Evolutionary conservation across 2,113 vertebrate genomes (phyloP), one percentile per base, ranked within the genome.

Genomic region (Lagenorhynchus albirostris): DNA sequence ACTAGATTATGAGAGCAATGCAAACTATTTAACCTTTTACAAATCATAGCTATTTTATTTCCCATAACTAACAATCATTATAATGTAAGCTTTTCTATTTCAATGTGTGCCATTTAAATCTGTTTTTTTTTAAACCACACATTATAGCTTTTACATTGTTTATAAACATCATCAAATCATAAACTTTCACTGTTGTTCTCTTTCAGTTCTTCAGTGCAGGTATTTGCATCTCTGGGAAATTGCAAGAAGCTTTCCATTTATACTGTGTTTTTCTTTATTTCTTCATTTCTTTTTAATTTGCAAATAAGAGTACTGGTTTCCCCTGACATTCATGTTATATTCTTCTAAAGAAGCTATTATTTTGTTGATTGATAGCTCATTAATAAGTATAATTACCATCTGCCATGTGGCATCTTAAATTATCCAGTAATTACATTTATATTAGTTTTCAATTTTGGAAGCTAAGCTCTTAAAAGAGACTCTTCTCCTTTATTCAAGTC

Each of bases 381-480:
- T 97, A 96, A 84, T 90, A 98, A 97, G 41, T 89, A 74, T 88
- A 96, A 53, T 95, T 92, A 74, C 47, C 58, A 96, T 50, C 73
- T 95, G 53, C 76, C 55, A 79, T 33, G 65, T 70, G 81, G 67
- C 55, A 88, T 76, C 88, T 95, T 97, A 95, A 96, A 96, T 95
- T 97, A 90, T 31, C 73, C 36, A 89, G 82, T 95, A 96, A 92
- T 95, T 96, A 60, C 33, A 58, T 95, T 67, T 55, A 29, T 96
- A 96, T 87, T 97, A 73, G 74, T 95, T 96, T 97, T 85, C 91
- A 74, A 83, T 96, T 96, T 94, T 68, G 60, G 74, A 97, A 95
- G 85, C 84, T 82, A 91, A 81, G 4, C 41, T 95, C 92, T 96
- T 62, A 95, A 97, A 91, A 95, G 63, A 83, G 3, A 80, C 36